Percentiles rank a stretch among this genome's conserved stretches.
phyloP scores from a whole-genome alignment of 53 echinoderm and acorn worm genomes.

The Pentamera pediparva region DNA sequence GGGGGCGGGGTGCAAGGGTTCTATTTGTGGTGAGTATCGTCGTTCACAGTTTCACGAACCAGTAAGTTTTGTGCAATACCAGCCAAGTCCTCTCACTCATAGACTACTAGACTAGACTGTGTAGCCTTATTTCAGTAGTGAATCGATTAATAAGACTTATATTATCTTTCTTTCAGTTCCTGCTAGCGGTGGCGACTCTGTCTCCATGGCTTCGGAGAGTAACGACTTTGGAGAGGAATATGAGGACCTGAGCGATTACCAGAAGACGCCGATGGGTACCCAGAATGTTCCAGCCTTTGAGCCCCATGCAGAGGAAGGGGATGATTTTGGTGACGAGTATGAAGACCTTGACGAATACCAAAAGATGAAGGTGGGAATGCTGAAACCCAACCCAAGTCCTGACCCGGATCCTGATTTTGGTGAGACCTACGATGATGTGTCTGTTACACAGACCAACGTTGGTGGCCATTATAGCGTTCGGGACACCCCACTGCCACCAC shows the following conservation, averaged over 20 bases:
- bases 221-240: conserved; percentile 61
- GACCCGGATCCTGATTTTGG: conserved; percentile 6
- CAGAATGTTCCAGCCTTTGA: neutral
- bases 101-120: too few species aligned
- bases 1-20: too few species aligned
- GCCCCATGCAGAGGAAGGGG: conserved; percentile 27
- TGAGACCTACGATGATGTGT: conserved; percentile 38
- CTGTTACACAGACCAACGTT: too few species aligned
- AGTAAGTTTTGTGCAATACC: too few species aligned
- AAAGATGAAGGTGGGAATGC: neutral
- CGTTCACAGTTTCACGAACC: too few species aligned
- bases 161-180: neutral
- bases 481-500: conserved; percentile 17
- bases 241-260: conserved; percentile 67
- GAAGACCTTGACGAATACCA: conserved; percentile 40
- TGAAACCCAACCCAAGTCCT: too few species aligned
- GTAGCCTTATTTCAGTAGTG: neutral
- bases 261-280: conserved; percentile 28
- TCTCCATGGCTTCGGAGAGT: conserved; percentile 2
- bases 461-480: too few species aligned
- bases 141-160: neutral
- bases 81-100: too few species aligned
- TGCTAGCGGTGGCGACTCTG: neutral
- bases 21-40: too few species aligned
- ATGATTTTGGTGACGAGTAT: conserved; percentile 24